Evolutionary conservation across 1,140 invertebrate genomes (phyloP), one percentile per base, ranked within the genome.

Genomic region (Rhizoglyphus robini): DNA sequence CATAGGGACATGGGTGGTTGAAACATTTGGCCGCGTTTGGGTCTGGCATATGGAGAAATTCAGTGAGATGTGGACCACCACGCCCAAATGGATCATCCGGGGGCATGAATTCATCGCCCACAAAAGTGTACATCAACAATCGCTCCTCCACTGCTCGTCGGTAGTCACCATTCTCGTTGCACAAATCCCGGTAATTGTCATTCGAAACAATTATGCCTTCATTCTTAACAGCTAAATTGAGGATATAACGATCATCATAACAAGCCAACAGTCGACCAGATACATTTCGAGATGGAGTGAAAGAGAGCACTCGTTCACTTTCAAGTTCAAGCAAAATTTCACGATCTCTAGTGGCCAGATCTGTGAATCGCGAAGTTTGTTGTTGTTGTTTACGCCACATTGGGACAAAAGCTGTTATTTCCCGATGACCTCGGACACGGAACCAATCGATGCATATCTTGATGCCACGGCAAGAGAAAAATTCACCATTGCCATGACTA

Each of bases 131-230:
- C 92, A 96, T 96, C 0, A 96, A 79, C 41, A 95, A 83, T 38
- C 88, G 80, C 70, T 94, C 88, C 73, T 94, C 88, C 11, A 95
- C 82, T 0, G 97, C 87, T 72, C 86, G 86, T 46, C 87, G 82
- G 72, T 88, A 98, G 67, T 88, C 0, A 87, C 83, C 3, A 71
- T 82, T 90, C 73, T 97, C 92, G 54, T 83, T 82, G 2, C 86
- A 84, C 15, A 97, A 76, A 76, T 98, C 95, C 68, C 92, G 78
- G 73, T 96, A 98, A 76, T 96, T 95, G 75, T 98, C 95, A 75
- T 98, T 98, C 57, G 90, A 94, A 2, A 98, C 92, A 32, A 98
- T 90, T 67, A 98, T 86, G 15, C 90, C 94, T 72, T 96, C 90
- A 4, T 85, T 83, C 70, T 92, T 86, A 0, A 85, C 83, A 0